A percentile compares a stretch with the other conserved stretches of the same genome.
Conservation (phyloP, 2,888 invertebrate genomes). For the Tiliacea aurago region DNA sequence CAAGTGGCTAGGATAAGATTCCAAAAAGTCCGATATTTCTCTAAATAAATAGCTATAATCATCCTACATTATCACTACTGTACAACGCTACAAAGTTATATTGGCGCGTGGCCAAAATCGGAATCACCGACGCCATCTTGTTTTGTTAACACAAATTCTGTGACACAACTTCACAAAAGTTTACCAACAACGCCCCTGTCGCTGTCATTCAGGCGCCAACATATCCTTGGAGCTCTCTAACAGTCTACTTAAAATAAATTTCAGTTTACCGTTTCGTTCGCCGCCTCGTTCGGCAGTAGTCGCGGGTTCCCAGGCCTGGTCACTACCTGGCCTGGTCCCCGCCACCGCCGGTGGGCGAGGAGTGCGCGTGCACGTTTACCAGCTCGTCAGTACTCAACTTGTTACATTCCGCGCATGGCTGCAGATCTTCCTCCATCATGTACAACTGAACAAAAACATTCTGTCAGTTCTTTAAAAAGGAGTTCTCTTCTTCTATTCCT, state of each 20-base stretch:
- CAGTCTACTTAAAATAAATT: not conserved
- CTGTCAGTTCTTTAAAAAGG: not conserved
- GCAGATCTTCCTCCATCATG: conserved; percentile 76
- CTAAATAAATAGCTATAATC: not conserved
- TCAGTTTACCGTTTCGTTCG: conserved; percentile 10
- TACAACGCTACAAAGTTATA: not conserved
- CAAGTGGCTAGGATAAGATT: not conserved
- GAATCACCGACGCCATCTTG: not conserved
- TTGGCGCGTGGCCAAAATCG: not conserved
- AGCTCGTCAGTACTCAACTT: conserved; percentile 33
- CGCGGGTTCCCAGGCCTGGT: not conserved
- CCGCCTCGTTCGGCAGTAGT: conserved; percentile 1
- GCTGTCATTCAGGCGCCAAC: not conserved
- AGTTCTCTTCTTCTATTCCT: not conserved
- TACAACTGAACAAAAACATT: conserved; percentile 72
- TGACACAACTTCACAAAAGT: not conserved
- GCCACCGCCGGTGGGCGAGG: conserved; percentile 30
- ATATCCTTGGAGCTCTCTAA: not conserved
- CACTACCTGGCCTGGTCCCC: conserved; percentile 2
- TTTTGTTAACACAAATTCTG: not conserved
- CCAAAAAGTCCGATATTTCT: not conserved
- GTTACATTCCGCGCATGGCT: conserved; percentile 82
- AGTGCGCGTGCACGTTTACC: not conserved
- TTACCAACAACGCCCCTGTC: not conserved
- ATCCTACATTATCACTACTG: not conserved